Conservation (phyloP, 2,113 vertebrate genomes). For the Gallinago jamesoni region DNA sequence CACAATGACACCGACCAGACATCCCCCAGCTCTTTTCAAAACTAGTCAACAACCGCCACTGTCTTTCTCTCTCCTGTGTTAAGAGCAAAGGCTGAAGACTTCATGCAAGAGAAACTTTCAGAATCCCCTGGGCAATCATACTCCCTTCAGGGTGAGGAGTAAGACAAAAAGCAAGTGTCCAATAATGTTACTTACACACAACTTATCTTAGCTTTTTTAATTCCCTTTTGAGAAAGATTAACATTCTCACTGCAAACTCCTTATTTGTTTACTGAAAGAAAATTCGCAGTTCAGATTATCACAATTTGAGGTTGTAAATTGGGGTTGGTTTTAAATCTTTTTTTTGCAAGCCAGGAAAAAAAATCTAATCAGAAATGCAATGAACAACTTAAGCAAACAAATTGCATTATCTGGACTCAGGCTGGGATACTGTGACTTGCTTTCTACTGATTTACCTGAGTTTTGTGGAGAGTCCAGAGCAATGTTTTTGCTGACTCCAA, state of each 20-base stretch:
- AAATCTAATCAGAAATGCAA: neutral
- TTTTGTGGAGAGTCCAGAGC: conserved; percentile 83
- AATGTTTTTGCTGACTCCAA: conserved; percentile 84
- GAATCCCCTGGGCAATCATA: neutral
- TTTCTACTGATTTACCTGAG: conserved; percentile 76
- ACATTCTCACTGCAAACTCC: neutral
- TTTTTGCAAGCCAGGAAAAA: neutral
- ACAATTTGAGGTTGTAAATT: neutral
- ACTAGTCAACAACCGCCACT: neutral
- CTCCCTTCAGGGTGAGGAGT: neutral
- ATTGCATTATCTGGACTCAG: neutral
- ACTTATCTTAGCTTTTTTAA: neutral
- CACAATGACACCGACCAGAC: neutral
- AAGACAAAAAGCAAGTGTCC: neutral
- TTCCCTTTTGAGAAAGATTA: neutral
- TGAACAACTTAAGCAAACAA: neutral
- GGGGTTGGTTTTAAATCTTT: neutral
- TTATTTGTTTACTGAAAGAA: neutral
- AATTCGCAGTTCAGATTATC: neutral
- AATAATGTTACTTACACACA: neutral
- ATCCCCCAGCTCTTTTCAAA: neutral
- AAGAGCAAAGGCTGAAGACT: neutral
- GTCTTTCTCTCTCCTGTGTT: neutral
- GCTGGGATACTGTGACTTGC: neutral
- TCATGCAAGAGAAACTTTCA: neutral